Base-by-base conservation (phyloP, 2,888 invertebrate genomes). In the Caenorhabditis sp. region DNA sequence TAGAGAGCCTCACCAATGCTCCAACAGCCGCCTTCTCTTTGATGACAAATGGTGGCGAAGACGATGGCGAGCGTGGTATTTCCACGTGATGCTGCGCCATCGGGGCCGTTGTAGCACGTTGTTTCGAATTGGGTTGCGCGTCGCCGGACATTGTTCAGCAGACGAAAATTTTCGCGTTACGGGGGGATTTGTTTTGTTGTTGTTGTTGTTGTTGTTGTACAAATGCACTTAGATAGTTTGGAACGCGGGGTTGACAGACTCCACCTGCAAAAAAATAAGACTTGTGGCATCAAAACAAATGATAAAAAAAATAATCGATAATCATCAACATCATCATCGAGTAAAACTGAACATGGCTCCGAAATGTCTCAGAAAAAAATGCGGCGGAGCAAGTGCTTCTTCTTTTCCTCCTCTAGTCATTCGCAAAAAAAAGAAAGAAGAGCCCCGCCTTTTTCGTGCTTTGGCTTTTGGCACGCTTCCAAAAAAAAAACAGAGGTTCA, bases 171-270 rank as follows among this genome's bases (percentile, higher is more conserved):
- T 27, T 57, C 7, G 12, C 26, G 49, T 31, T 25, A 25, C 8
- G 49, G 14, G 20, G 26, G 8, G 7, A 10, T 57, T 26, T 14
- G 14, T 27, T n/a, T 63, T n/a, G n/a, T n/a, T n/a, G n/a, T n/a
- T n/a, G n/a, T n/a, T n/a, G 60, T 31, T 60, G 67, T 59, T 58
- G 49, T 54, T 70, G 56, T 56, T 60, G 12, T 36, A 59, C 36
- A 23, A 4, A 49, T 50, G 25, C 49, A 61, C 60, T 67, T 31
- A 31, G 31, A 62, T 65, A 68, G 67, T 72, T 72, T 68, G 63
- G 60, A 73, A 73, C 73, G 78, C 76, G 75, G 73, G 76, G 78
- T 73, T 78, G 78, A 74, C 78, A 78, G 78, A 78, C 78, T 78
- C 78, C 78, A 69, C 78, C 78, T 78, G 65, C 53, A 72, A 71